Evolutionary conservation across 2,797 vertebrate species (phyloP), one percentile per base, ranked within the genome.

Genomic region (Oreonectes daqikongensis): DNA sequence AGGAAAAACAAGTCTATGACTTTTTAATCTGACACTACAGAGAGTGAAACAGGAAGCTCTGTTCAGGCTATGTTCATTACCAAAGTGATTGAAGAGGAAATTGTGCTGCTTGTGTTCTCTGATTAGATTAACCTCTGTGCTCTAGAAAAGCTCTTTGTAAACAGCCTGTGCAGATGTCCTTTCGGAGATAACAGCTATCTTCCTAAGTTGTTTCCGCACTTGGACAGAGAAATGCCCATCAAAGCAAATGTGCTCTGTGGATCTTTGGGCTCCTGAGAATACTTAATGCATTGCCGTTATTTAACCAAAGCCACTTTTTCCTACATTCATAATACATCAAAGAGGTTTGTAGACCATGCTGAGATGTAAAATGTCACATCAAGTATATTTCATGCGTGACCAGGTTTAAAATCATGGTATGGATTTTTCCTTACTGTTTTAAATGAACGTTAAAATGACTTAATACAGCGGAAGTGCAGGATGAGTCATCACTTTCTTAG

Each of bases 11-110:
- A 77, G 80, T 81, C 88, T 91, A 93, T 77, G 86, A 83, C 46
- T 88, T 87, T 93, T 91, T 91, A 88, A 82, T 91, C 85, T 90
- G 85, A 86, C 77, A 11, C 88, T 86, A 85, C 87, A 91, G 90
- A 92, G 82, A 88, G 86, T 84, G 88, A 88, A 86, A 79, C 92
- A 95, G 95, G 95, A 96, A 95, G 92, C 85, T 86, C 84, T 80
- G 79, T 79, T 84, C 87, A 82, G 84, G 86, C 81, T 76, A 84
- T 87, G 87, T 89, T 90, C 87, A 90, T 90, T 92, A 92, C 87
- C 84, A 83, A 89, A 88, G 86, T 78, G 87, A 90, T 88, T 90
- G 90, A 92, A 93, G 88, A 92, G 94, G 91, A 95, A 93, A 90
- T 90, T 85, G 81, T 87, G 83, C 84, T 86, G 87, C 91, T 92